These are phyloP conservation scores for Ranitomeya imitator DNA, from an alignment of 2,113 vertebrate genomes.

Conservation along the genomic window DNA sequence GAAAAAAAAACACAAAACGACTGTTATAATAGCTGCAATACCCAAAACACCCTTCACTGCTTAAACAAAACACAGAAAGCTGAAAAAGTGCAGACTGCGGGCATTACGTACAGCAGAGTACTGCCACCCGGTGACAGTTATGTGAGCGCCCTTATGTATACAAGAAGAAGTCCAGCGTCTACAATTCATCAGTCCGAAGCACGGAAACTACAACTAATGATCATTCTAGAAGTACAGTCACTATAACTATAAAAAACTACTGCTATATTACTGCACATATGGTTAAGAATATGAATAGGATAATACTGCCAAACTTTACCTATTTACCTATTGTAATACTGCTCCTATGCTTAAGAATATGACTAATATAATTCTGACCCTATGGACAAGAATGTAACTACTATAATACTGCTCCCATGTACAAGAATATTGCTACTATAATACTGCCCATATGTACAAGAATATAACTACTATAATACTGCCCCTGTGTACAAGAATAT, in stretches of 20 bases:
- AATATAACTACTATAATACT: constrained; percentile 14
- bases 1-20: neutral
- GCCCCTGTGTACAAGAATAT: neutral
- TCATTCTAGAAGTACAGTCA: too few species aligned
- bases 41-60: neutral
- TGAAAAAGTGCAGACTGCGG: constrained; percentile 20
- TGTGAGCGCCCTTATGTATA: constrained; percentile 4
- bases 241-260: too few species aligned
- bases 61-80: constrained; percentile 31
- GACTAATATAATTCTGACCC: neutral
- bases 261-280: too few species aligned
- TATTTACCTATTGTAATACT: too few species aligned
- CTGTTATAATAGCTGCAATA: neutral
- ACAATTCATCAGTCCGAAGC: neutral
- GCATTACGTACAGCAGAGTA: neutral
- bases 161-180: neutral
- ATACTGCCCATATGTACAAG: neutral
- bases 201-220: too few species aligned
- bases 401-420: neutral
- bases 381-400: neutral
- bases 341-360: neutral
- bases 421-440: neutral
- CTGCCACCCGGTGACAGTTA: constrained; percentile 1
- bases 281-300: neutral
- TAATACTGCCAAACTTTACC: too few species aligned